These are phyloP conservation scores for Eurosta solidaginis DNA, from an alignment of 1,140 invertebrate genomes.

Conservation along the genomic window DNA sequence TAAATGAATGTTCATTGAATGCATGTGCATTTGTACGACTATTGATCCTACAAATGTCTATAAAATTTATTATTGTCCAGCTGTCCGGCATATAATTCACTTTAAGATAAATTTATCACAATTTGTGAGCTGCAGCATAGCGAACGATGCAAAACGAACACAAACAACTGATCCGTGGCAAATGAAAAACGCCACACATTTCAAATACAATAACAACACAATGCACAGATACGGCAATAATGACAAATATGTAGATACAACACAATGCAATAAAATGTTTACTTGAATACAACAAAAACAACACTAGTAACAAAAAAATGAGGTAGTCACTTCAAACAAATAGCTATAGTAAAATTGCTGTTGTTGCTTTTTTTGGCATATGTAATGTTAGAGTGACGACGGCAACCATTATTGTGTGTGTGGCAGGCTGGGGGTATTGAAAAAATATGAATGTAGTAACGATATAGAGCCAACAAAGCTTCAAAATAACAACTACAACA, in stretches of 20 bases:
- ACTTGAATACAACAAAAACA: conserved; percentile 9
- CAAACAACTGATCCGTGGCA: neutral
- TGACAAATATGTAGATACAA: neutral
- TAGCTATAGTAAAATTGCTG: neutral
- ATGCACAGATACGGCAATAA: conserved; percentile 13
- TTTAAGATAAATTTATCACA: conserved; percentile 28
- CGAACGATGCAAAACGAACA: conserved; percentile 6
- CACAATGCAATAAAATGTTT: conserved; percentile 17
- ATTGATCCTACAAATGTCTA: conserved; percentile 21
- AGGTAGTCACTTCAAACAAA: neutral
- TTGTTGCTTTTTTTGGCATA: neutral
- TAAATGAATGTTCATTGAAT: neutral
- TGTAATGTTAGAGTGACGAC: neutral
- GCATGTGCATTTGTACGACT: conserved; percentile 16
- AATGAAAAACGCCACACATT: conserved; percentile 18
- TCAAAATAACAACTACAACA: neutral
- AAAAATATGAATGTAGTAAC: conserved; percentile 22
- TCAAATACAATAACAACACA: conserved; percentile 18
- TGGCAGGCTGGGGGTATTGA: neutral
- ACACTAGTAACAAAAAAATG: neutral
- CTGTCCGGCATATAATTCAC: conserved; percentile 28
- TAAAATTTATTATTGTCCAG: conserved; percentile 28
- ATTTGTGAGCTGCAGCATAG: conserved; percentile 23
- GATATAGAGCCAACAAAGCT: neutral
- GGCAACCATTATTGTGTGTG: neutral